Evolutionary conservation across 1,140 invertebrate genomes (phyloP).

Genomic region (Drosophila takahashii): DNA sequence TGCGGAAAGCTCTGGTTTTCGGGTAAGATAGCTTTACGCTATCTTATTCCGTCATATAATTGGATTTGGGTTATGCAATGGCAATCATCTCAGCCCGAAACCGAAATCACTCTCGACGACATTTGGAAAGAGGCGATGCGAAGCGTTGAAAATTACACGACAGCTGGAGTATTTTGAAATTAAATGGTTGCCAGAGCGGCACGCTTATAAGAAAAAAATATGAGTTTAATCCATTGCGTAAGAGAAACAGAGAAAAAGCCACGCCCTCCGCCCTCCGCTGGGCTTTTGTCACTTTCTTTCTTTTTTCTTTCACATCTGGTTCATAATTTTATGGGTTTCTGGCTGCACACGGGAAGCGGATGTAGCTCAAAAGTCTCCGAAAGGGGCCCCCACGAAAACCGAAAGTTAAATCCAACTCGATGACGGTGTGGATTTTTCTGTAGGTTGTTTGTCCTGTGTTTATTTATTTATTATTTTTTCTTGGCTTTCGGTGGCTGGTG

Average conservation of each 20-base stretch:
- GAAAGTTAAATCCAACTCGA: constrained; percentile 72
- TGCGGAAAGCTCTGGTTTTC: constrained; percentile 56
- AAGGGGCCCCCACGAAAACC: constrained; percentile 64
- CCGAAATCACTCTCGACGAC: constrained; percentile 27
- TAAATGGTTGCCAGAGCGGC: constrained; percentile 69
- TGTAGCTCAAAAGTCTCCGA: constrained; percentile 45
- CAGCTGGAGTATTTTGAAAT: constrained; percentile 70
- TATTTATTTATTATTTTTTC: constrained; percentile 24
- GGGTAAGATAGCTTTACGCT: constrained; percentile 2
- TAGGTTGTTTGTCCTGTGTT: constrained; percentile 17
- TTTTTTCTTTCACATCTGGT: constrained; percentile 63
- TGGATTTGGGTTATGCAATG: constrained; percentile 50
- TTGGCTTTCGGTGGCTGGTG: constrained; percentile 53
- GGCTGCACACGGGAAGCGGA: constrained; percentile 74
- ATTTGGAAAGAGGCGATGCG: constrained; percentile 60
- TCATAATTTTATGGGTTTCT: constrained; percentile 76
- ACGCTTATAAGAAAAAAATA: constrained; percentile 52
- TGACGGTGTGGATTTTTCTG: constrained; percentile 66
- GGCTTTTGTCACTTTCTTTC: constrained; percentile 59
- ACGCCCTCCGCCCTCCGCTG: neutral
- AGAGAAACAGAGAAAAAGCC: constrained; percentile 27
- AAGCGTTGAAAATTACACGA: constrained; percentile 75
- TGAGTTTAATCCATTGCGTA: constrained; percentile 68
- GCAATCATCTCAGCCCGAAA: constrained; percentile 20
- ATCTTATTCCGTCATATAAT: constrained; percentile 57